phyloP scores from a whole-genome alignment of 2,797 vertebrate genomes.

The Dipus sagitta region DNA sequence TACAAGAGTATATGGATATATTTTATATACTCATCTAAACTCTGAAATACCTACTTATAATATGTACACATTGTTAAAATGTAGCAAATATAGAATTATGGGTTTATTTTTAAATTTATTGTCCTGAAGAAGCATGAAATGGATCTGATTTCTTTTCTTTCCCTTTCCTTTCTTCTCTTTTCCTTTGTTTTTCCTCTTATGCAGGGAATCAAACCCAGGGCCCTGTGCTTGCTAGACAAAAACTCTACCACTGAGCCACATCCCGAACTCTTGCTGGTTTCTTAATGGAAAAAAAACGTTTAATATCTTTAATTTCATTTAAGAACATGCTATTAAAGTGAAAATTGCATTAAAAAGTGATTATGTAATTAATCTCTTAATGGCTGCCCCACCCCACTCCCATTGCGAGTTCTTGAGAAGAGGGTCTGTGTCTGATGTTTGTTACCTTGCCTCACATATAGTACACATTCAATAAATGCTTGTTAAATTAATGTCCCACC shows the following conservation, averaged over 20 bases:
- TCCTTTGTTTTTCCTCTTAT: background rate
- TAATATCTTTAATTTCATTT: slow-evolving; percentile 24
- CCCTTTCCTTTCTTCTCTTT: background rate
- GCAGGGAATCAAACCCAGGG: background rate
- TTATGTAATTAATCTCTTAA: slow-evolving; percentile 16
- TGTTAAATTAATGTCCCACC: background rate
- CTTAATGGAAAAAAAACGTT: slow-evolving; percentile 27
- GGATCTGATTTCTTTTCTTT: background rate
- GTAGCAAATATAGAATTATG: background rate
- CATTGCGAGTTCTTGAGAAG: background rate
- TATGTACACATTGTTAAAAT: background rate
- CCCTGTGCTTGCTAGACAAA: background rate
- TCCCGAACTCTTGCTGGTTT: background rate
- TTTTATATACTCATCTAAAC: slow-evolving; percentile 36
- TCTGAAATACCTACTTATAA: background rate
- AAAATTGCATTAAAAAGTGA: slow-evolving; percentile 37
- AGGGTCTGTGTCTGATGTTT: background rate
- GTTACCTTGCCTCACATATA: background rate
- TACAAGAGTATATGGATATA: background rate
- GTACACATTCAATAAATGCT: background rate
- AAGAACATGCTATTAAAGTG: slow-evolving; percentile 7
- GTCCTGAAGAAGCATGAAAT: slow-evolving; percentile 12
- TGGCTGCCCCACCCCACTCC: background rate
- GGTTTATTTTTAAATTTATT: slow-evolving; percentile 12
- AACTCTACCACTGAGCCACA: background rate